Percentiles rank a stretch among this genome's conserved stretches.
phyloP scores from a whole-genome alignment of 2,797 vertebrate genomes.

The Ceyx erithaca region DNA sequence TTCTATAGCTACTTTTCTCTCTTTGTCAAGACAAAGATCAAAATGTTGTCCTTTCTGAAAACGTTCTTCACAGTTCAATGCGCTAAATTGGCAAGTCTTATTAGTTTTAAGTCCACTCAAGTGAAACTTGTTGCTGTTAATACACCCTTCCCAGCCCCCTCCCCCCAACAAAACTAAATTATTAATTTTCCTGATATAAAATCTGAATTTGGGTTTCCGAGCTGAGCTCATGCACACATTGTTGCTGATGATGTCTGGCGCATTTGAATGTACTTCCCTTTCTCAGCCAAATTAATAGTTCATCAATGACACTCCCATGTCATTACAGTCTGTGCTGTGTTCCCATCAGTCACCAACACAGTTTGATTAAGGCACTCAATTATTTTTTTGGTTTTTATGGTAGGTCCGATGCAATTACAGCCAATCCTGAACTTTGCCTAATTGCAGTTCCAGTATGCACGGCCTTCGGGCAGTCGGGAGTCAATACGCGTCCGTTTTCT shows the following conservation, averaged over 20 bases:
- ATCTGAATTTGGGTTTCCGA: constrained; percentile 90
- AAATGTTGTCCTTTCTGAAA: constrained; percentile 82
- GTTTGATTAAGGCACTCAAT: constrained; percentile 96
- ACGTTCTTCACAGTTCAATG: constrained; percentile 85
- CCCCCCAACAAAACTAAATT: constrained; percentile 79
- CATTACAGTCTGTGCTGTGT: constrained; percentile 86
- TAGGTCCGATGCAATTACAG: constrained; percentile 97
- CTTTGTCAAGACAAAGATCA: constrained; percentile 78
- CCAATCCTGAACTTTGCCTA: constrained; percentile 95
- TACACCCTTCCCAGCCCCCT: constrained; percentile 75
- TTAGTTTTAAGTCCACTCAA: constrained; percentile 82
- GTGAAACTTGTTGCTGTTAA: constrained; percentile 83
- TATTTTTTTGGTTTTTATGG: constrained; percentile 99
- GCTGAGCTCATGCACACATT: constrained; percentile 85
- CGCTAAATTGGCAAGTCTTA: constrained; percentile 80
- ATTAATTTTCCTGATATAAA: constrained; percentile 86
- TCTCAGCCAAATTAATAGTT: constrained; percentile 73
- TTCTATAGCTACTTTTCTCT: constrained; percentile 78
- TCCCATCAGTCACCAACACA: constrained; percentile 83
- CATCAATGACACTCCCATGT: constrained; percentile 75
- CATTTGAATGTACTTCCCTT: constrained; percentile 73
- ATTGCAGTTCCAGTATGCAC: constrained; percentile 91
- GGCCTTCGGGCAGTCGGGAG: constrained; percentile 97
- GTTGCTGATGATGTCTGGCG: constrained; percentile 78
- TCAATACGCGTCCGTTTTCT: constrained; percentile 93